These are phyloP conservation scores for Oryctolagus cuniculus DNA, from an alignment of 2,113 vertebrate genomes.

Conservation along the genomic window mOryCun1.1 NC_091432.1:176112501-176113000, in stretches of 20 bases:
- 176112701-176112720: background rate
- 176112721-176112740: background rate
- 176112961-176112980: background rate
- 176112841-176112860: background rate
- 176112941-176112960: background rate
- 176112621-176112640: background rate
- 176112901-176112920: background rate
- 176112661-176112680: background rate
- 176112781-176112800: background rate
- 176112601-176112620: background rate
- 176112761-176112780: background rate
- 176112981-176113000: background rate
- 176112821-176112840: background rate
- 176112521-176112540: conserved; percentile 11
- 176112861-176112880: no score
- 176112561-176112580: background rate
- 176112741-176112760: background rate
- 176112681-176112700: background rate
- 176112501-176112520: background rate
- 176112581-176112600: background rate
- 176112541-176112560: background rate
- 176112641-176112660: background rate
- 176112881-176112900: background rate
- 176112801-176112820: background rate
- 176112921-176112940: background rate